These are phyloP conservation scores for Ahaetulla prasina DNA, from an alignment of 2,113 vertebrate species.

Conservation along the genomic window DNA sequence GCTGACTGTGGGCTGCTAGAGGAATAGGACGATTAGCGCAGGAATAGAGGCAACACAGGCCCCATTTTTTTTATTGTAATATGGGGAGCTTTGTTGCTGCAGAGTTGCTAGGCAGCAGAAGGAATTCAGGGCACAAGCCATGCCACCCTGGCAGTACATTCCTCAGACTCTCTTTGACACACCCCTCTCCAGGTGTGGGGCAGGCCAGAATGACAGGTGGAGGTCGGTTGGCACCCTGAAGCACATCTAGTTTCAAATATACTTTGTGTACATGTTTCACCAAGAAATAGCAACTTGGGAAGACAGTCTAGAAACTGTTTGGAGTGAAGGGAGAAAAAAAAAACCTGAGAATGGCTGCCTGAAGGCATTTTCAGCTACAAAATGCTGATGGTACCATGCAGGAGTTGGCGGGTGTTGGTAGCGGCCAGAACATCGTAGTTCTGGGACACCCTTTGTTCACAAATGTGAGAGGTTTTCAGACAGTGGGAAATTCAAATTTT, in stretches of 20 bases:
- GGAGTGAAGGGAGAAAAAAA: not conserved
- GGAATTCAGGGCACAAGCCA: not conserved
- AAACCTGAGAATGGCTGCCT: not conserved
- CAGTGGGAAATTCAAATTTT: too few species aligned
- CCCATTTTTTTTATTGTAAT: not conserved
- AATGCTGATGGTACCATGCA: not conserved
- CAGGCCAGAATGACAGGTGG: not conserved
- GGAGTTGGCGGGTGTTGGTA: not conserved
- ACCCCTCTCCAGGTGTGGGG: not conserved
- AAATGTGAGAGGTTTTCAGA: not conserved
- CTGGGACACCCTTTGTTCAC: not conserved
- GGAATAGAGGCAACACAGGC: not conserved
- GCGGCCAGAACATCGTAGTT: not conserved
- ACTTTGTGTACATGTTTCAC: not conserved
- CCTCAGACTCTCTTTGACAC: not conserved
- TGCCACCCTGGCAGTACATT: not conserved
- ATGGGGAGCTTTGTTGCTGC: not conserved
- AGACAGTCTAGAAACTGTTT: not conserved
- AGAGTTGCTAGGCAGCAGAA: not conserved
- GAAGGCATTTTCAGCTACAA: not conserved
- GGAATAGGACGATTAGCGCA: not conserved
- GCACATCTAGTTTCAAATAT: not conserved
- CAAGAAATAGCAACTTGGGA: not conserved
- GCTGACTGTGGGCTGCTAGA: not conserved
- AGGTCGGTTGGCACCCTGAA: not conserved